These are phyloP conservation scores for Epistrophe grossulariae DNA, from an alignment of 2,888 invertebrate species.

Conservation along the genomic window DNA sequence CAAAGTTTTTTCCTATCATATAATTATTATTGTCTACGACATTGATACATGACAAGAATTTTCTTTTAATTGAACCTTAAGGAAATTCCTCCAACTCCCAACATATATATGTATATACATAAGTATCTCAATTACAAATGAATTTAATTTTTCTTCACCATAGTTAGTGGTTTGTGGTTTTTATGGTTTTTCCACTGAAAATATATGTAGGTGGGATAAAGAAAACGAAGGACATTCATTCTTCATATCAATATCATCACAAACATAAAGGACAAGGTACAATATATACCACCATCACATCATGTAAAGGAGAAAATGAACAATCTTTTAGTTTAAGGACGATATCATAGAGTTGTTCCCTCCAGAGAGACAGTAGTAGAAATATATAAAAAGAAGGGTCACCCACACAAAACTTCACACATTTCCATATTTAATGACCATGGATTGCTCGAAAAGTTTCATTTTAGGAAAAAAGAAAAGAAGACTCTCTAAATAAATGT, in stretches of 20 bases:
- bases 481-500: constrained; percentile 18
- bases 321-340: constrained; percentile 41
- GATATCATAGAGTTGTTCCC: background rate
- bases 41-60: constrained; percentile 57
- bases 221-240: constrained; percentile 46
- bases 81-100: constrained; percentile 15
- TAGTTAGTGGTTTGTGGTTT: constrained; percentile 59
- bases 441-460: constrained; percentile 59
- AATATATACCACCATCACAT: background rate
- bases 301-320: background rate
- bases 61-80: constrained; percentile 13
- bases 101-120: too few species aligned
- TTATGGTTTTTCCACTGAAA: constrained; percentile 25
- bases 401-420: constrained; percentile 71
- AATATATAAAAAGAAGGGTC: background rate
- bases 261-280: constrained; percentile 32
- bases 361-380: background rate
- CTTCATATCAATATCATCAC: constrained; percentile 47
- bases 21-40: constrained; percentile 45
- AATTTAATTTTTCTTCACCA: constrained; percentile 68
- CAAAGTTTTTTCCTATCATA: constrained; percentile 24
- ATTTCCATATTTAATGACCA: constrained; percentile 76
- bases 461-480: constrained; percentile 29
- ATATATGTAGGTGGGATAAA: background rate
- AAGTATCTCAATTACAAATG: constrained; percentile 67